phyloP scores from a whole-genome alignment of 2,797 vertebrate genomes.

The Sebastes melanostomus region DNA sequence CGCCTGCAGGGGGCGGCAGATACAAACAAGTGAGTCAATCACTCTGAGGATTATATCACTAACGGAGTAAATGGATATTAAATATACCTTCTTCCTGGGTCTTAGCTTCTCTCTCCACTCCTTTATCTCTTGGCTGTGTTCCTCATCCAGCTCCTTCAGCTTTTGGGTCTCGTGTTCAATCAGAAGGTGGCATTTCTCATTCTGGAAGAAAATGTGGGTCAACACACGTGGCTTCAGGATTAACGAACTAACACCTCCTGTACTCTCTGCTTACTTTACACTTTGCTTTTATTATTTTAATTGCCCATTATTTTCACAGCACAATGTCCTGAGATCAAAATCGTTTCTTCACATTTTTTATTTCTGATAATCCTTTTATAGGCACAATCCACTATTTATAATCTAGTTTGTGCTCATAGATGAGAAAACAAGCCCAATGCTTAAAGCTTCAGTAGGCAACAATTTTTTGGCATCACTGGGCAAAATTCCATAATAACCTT shows the following conservation, averaged over 20 bases:
- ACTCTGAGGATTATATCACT: background rate
- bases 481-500: too few relatives aligned
- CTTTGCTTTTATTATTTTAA: background rate
- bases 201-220: slow-evolving; percentile 79
- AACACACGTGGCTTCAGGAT: background rate
- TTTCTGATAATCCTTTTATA: background rate
- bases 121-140: slow-evolving; percentile 93
- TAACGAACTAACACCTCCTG: background rate
- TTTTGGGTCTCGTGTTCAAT: slow-evolving; percentile 98
- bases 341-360: background rate
- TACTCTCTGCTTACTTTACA: background rate
- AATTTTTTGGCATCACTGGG: fast-evolving
- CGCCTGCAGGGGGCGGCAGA: slow-evolving; percentile 82
- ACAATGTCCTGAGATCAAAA: background rate
- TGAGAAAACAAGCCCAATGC: too few relatives aligned
- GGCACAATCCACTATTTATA: background rate
- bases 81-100: slow-evolving; percentile 93
- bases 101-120: slow-evolving; percentile 96
- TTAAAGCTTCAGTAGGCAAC: too few relatives aligned
- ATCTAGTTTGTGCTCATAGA: background rate
- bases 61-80: background rate
- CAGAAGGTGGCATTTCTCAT: slow-evolving; percentile 97
- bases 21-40: slow-evolving; percentile 17
- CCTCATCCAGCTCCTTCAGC: slow-evolving; percentile 96
- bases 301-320: background rate